A percentile compares a stretch with the other conserved stretches of the same genome.
Evolutionary conservation across 2,888 invertebrate genomes (phyloP).

Genomic region (Synergus gifuensis): DNA sequence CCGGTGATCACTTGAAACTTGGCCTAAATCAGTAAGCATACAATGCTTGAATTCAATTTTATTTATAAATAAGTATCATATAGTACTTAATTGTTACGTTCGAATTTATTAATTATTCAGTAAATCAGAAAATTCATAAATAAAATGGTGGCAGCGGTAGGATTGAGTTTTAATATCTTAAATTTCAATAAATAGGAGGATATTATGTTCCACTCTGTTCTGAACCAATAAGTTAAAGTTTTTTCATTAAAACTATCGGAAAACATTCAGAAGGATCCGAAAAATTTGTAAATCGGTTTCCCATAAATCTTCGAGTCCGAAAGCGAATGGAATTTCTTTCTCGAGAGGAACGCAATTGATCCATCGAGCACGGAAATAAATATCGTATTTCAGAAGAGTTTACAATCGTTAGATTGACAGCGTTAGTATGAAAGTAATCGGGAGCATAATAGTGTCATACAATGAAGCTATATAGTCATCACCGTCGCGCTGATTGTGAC

Average conservation of each 20-base stretch:
- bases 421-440: slow-evolving; percentile 28
- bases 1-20: slow-evolving; percentile 84
- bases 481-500: slow-evolving; percentile 56
- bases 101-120: too few relatives aligned
- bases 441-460: slow-evolving; percentile 28
- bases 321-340: slow-evolving; percentile 27
- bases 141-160: too few relatives aligned
- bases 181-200: too few relatives aligned
- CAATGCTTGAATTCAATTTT: too few relatives aligned
- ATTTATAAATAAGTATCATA: too few relatives aligned
- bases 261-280: neutral
- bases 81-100: too few relatives aligned
- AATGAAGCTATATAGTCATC: slow-evolving; percentile 30
- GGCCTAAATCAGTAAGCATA: slow-evolving; percentile 86
- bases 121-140: too few relatives aligned
- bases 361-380: slow-evolving; percentile 18
- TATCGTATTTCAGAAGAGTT: neutral
- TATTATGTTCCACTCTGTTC: too few relatives aligned
- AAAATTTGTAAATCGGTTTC: neutral
- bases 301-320: slow-evolving; percentile 2
- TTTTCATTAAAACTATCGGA: neutral
- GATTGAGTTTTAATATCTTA: too few relatives aligned
- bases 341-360: slow-evolving; percentile 30
- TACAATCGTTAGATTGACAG: slow-evolving; percentile 29
- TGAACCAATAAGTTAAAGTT: too few relatives aligned